These are phyloP conservation scores for Malurus splendens DNA, from an alignment of 2,797 vertebrate species.

Conservation along the genomic window DNA sequence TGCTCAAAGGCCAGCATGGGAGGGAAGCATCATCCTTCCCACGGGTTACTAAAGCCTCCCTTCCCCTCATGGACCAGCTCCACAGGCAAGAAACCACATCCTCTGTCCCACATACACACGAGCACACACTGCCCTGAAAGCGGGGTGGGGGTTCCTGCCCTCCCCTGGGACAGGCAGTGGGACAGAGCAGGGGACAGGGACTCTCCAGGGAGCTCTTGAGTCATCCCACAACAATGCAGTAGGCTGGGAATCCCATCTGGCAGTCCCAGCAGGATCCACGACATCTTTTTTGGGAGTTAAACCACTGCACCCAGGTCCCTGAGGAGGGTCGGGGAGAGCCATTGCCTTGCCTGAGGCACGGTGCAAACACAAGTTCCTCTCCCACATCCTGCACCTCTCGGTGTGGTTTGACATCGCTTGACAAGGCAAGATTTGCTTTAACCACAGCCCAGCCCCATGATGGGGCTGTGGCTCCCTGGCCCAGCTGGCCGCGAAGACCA, in stretches of 20 bases:
- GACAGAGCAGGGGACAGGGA: not conserved
- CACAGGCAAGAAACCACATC: not conserved
- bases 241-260: not conserved
- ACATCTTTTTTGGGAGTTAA: not conserved
- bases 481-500: not conserved
- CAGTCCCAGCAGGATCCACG: fast-evolving
- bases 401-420: not conserved
- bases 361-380: not conserved
- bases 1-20: not conserved
- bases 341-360: not conserved
- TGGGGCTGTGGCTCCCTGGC: fast-evolving
- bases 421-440: not conserved
- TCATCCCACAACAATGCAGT: not conserved
- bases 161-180: not conserved
- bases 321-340: fast-evolving
- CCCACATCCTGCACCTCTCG: not conserved
- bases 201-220: not conserved
- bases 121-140: not conserved
- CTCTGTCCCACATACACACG: not conserved
- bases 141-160: fast-evolving
- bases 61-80: not conserved
- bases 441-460: not conserved
- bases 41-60: not conserved
- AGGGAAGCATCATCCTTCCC: not conserved
- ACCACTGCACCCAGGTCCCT: fast-evolving